Base-by-base conservation (phyloP, 2,888 invertebrate genomes). In the Drosophila demipolita region DNA sequence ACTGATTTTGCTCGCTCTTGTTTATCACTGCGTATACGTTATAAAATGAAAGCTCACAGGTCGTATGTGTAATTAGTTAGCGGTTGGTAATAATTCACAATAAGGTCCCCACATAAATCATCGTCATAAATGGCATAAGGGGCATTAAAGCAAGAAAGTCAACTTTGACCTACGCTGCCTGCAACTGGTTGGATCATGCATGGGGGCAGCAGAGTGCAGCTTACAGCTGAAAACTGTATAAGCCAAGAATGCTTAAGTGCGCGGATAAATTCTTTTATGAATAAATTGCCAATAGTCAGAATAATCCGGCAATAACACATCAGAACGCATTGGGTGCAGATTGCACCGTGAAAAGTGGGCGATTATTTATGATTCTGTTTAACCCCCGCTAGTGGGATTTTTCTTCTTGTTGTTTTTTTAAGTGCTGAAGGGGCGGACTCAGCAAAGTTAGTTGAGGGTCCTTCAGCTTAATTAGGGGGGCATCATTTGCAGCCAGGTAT, bases 361-460 rank as follows among this genome's bases (percentile, higher is more conserved):
- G 90, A 89, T 83, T 90, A 89, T 90, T 90, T 89, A 90, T 83
- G 65, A 85, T 75, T 68, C 17, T 29, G 32, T 53, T 63, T 48
- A 52, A 26, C 38, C 40, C 20, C 2, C 6, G 40, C 5, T 36
- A 45, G 59, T 66, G 40, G 66, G 49, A 42, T 60, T 48, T 49
- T 17, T 6, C 5, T 29, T 6, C 29, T 6, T 5, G 5, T 29
- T 23, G 38, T 60, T 48, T 42, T 17, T 6, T 40, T 4, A 20
- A 4, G 20, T 15, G n/a, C 26, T 26, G 12, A 15, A 26, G 42
- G 23, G 45, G 29, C 67, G 5, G 20, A 5, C 12, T 6, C 15
- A 48, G 36, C 26, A 17, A 15, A 40, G 64, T 9, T 20, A 45
- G 40, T 17, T 17, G 38, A 17, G 45, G 12, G 20, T 1, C 12